These are phyloP conservation scores for Anas bernieri DNA, from an alignment of 2,797 vertebrate species.

Conservation along the genomic window DNA sequence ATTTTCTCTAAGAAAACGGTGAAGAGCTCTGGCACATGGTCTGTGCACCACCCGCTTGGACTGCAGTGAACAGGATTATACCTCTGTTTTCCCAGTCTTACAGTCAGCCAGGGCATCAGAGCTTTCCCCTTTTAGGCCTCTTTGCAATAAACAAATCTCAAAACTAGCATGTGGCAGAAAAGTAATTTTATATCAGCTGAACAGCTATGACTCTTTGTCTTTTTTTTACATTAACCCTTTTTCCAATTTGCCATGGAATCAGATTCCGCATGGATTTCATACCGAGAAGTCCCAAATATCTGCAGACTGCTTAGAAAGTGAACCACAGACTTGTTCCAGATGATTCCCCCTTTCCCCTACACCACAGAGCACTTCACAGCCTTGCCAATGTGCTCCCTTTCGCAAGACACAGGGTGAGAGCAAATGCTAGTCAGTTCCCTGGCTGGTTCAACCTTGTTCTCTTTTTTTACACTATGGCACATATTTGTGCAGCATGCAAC, in stretches of 20 bases:
- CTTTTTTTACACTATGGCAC: slow-evolving; percentile 45
- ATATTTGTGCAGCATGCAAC: slow-evolving; percentile 27
- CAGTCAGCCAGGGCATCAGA: background rate
- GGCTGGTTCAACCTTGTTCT: slow-evolving; percentile 2
- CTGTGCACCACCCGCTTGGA: background rate
- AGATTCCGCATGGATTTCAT: background rate
- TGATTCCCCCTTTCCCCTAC: slow-evolving; percentile 28
- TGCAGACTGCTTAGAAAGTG: background rate
- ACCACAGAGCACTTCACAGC: background rate
- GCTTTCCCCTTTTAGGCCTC: background rate
- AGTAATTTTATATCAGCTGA: background rate
- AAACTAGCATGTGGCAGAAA: background rate
- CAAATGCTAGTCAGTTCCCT: background rate
- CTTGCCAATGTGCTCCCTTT: background rate
- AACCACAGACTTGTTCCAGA: background rate
- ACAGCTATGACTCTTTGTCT: background rate
- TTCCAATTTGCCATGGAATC: background rate
- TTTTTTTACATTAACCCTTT: background rate
- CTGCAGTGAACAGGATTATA: background rate
- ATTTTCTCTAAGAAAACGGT: background rate
- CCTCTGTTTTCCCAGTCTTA: background rate
- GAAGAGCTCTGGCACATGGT: background rate
- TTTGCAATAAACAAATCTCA: background rate
- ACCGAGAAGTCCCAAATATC: background rate
- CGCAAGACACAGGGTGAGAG: background rate